Evolutionary conservation across 2,113 vertebrate species (phyloP).

Genomic region (Arizona elegans): DNA sequence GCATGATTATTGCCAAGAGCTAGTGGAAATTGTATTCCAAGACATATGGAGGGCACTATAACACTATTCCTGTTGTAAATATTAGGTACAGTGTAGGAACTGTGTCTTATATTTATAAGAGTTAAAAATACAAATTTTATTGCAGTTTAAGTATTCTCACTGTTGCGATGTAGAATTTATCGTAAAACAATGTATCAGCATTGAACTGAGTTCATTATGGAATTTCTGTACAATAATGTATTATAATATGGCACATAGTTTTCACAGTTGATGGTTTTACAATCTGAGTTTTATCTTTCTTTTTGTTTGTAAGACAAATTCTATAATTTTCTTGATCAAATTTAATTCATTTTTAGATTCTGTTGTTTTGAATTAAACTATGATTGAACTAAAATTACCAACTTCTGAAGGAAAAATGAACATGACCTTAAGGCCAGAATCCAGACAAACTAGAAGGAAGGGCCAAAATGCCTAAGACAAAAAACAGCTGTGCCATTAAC

Average conservation of each 20-base stretch:
- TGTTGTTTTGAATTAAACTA: background rate
- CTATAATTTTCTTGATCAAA: slow-evolving; percentile 14
- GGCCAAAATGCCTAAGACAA: background rate
- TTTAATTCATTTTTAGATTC: background rate
- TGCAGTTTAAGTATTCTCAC: slow-evolving; percentile 37
- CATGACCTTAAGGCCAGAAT: background rate
- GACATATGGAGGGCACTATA: background rate
- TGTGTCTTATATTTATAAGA: slow-evolving; percentile 43
- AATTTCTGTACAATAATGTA: slow-evolving; percentile 46
- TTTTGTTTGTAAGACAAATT: slow-evolving; percentile 1
- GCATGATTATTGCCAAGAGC: background rate
- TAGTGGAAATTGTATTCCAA: background rate
- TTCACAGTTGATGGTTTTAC: slow-evolving; percentile 59
- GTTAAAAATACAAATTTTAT: slow-evolving; percentile 39
- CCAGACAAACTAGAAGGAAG: no score
- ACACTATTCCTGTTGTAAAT: background rate
- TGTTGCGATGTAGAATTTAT: slow-evolving; percentile 26
- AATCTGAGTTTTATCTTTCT: slow-evolving; percentile 46
- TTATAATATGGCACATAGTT: slow-evolving; percentile 45
- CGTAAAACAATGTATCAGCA: slow-evolving; percentile 26
- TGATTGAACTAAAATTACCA: background rate
- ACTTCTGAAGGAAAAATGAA: background rate
- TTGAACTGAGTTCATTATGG: slow-evolving; percentile 21
- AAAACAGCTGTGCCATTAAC: background rate
- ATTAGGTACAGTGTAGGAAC: slow-evolving; percentile 17